phyloP scores from a whole-genome alignment of 2,888 invertebrate species.

The Selenia dentaria region DNA sequence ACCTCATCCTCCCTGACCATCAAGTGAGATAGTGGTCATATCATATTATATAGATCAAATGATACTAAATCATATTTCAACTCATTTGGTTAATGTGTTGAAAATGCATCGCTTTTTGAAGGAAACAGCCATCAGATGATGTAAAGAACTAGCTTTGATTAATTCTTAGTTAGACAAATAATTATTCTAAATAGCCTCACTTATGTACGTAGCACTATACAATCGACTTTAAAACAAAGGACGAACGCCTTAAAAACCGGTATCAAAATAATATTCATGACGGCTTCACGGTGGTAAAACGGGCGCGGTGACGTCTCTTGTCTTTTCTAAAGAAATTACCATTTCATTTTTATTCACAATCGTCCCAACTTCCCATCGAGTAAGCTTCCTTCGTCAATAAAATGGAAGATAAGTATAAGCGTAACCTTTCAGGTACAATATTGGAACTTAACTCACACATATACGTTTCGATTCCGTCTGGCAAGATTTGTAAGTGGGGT shows the following conservation, averaged over 20 bases:
- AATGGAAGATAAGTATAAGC: constrained; percentile 7
- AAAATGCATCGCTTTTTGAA: too few relatives aligned
- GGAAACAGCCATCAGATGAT: too few relatives aligned
- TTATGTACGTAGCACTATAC: not conserved
- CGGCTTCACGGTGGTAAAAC: constrained; percentile 29
- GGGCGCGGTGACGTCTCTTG: constrained; percentile 14
- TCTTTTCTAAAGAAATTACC: constrained; percentile 27
- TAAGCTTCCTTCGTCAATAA: constrained; percentile 34
- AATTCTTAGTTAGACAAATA: too few relatives aligned
- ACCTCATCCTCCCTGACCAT: too few relatives aligned
- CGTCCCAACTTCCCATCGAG: constrained; percentile 18
- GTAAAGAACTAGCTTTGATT: too few relatives aligned
- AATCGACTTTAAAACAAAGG: not conserved
- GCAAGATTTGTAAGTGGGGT: not conserved
- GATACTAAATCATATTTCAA: too few relatives aligned
- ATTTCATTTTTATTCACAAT: constrained; percentile 34
- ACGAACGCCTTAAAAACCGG: constrained; percentile 1
- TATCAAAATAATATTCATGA: constrained; percentile 36
- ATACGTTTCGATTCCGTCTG: constrained; percentile 3
- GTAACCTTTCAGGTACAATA: constrained; percentile 1
- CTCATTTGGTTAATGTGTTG: too few relatives aligned
- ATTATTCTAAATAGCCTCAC: not conserved
- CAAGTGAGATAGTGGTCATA: too few relatives aligned
- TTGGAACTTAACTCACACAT: constrained; percentile 10
- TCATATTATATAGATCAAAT: too few relatives aligned